phyloP scores from a whole-genome alignment of 1,140 invertebrate species.

The Heliothis virescens region DNA sequence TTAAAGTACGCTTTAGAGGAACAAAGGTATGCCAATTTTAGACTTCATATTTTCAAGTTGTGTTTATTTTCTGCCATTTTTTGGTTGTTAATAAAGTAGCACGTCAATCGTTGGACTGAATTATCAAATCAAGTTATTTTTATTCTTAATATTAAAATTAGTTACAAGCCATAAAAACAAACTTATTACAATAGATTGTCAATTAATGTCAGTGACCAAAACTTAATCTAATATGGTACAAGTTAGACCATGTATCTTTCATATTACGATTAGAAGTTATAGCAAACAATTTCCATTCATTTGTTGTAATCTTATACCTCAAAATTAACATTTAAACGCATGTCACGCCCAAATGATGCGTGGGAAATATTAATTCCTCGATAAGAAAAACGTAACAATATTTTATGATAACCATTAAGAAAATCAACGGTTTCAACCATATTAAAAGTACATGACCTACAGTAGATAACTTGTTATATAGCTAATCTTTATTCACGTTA shows the following conservation, averaged over 20 bases:
- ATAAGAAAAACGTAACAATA: conserved; percentile 14
- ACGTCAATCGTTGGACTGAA: too few relatives aligned
- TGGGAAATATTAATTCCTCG: conserved; percentile 15
- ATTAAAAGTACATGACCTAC: not conserved
- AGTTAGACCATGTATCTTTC: conserved; percentile 22
- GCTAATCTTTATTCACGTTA: conserved; percentile 34
- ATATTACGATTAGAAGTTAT: not conserved
- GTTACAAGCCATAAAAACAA: too few relatives aligned
- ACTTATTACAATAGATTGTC: too few relatives aligned
- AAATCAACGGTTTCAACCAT: not conserved
- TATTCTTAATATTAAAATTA: too few relatives aligned
- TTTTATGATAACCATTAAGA: not conserved
- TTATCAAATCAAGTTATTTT: too few relatives aligned
- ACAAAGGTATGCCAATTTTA: conserved; percentile 16
- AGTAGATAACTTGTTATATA: too few relatives aligned
- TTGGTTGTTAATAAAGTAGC: not conserved
- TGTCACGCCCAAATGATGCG: conserved; percentile 1
- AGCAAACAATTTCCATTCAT: conserved; percentile 15
- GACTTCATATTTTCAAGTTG: not conserved
- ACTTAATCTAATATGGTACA: conserved; percentile 25
- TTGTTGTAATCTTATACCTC: conserved; percentile 15
- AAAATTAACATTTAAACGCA: not conserved
- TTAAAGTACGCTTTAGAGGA: conserved; percentile 9
- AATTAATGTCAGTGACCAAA: not conserved
- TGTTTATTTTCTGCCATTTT: too few relatives aligned